Percentiles rank a stretch among this genome's conserved stretches.
These are phyloP conservation scores for Castor canadensis DNA, from an alignment of 2,113 vertebrate species.

Conservation along the genomic window DNA sequence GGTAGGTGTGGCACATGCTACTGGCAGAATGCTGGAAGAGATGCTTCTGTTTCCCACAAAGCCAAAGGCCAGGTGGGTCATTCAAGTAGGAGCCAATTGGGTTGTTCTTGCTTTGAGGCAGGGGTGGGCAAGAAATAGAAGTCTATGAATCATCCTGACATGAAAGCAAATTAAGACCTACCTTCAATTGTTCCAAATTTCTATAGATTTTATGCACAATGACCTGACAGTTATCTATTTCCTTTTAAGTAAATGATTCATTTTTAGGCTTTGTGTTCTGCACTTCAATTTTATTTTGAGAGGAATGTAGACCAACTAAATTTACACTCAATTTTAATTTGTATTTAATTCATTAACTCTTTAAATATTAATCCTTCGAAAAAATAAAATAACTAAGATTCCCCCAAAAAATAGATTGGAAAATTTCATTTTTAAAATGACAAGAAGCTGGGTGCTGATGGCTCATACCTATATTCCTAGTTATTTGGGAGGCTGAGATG, in stretches of 20 bases:
- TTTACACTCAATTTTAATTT: slow-evolving; percentile 42
- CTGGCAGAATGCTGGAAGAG: neutral
- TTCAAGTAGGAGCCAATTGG: neutral
- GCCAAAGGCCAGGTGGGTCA: neutral
- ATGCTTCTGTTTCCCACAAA: neutral
- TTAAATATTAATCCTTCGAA: neutral
- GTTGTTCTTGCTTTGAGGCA: neutral
- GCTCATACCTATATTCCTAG: too few species aligned
- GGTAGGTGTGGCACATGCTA: neutral
- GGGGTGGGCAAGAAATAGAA: neutral
- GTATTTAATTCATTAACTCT: neutral
- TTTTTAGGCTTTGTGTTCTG: slow-evolving; percentile 48
- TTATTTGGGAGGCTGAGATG: too few species aligned
- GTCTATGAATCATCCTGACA: neutral
- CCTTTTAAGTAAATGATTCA: slow-evolving; percentile 38
- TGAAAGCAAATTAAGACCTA: neutral
- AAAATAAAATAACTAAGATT: slow-evolving; percentile 14
- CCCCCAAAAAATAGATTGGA: neutral
- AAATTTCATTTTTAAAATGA: slow-evolving; percentile 46
- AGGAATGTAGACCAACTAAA: neutral
- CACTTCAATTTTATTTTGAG: slow-evolving; percentile 46
- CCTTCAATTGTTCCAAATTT: neutral
- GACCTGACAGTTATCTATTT: slow-evolving; percentile 15
- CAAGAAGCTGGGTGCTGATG: too few species aligned
- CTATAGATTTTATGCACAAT: neutral